Base-by-base conservation (phyloP, 2,113 vertebrate genomes). In the Empidonax traillii region DNA sequence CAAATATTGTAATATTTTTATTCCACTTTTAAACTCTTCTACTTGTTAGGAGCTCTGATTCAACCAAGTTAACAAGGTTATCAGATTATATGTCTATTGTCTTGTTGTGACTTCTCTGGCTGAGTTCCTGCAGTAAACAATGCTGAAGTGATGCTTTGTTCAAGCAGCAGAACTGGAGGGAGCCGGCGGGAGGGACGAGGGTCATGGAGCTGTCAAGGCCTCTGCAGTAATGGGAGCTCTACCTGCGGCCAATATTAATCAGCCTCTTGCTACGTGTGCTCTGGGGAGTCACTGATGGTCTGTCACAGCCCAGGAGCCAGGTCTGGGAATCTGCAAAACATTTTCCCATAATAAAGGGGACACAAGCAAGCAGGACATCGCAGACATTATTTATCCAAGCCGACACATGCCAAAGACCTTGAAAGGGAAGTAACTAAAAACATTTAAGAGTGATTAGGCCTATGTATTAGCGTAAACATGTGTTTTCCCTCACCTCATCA, bases 21-120 rank as follows among this genome's bases (percentile, higher is more conserved):
- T 96, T 95, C 74, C 58, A 85, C 75, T 96, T 97, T 90, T 78
- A 93, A 97, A 89, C 80, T 95, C 92, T 94, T 86, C 80, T 94
- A 78, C 93, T 94, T 97, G 83, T 86, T 93, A 96, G 94, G 79
- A 93, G 82, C 94, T 96, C 92, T 93, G 97, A 98, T 96, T 97
- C 53, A 89, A 90, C 20, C 16, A 37, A 89, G 84, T 92, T 97
- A 97, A 96, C 97, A 97, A 98, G 96, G 98, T 97, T 98, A 97
- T 98, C 97, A 94, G 95, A 96, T 96, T 95, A 95, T 97, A 66
- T 75, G 76, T 77, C 96, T 96, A 87, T 98, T 98, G 96, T 97
- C 95, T 96, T 95, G 93, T 93, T 96, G 71, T 72, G 96, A 90
- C 95, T 98, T 97, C 90, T 93, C 92, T 94, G 97, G 94, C 93